Base-by-base conservation (phyloP, 2,797 vertebrate species). In the Xenops minutus region DNA sequence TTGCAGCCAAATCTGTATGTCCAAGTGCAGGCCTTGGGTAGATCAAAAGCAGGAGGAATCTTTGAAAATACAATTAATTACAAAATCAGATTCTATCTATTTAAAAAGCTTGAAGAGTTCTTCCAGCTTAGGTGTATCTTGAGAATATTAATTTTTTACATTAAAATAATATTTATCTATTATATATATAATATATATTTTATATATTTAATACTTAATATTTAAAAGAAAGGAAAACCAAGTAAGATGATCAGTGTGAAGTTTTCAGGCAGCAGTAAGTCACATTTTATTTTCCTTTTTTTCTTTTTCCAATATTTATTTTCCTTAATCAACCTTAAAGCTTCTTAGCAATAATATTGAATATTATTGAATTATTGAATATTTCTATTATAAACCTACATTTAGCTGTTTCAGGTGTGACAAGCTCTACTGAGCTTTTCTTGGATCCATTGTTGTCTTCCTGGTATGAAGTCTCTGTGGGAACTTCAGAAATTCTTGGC, bases 51-150 rank as follows among this genome's bases (percentile, higher is more conserved):
- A 62, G 27, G 37, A 91, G 9, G 37, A 90, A 67, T 71, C 59
- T 73, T 62, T 91, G 63, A 89, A 89, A 93, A 81, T 46, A 66
- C 18, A 67, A 15, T 41, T 68, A 52, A 52, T 43, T 73, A 77
- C 32, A 89, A 94, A 93, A 82, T 74, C 22, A 75, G 82, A 49
- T 93, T 96, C 85, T 94, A 95, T 74, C 90, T 94, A 93, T 93
- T 91, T 95, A 88, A 94, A 92, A 97, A 92, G 34, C 82, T 94
- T 92, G 63, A 93, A 87, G 62, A 74, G 21, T 84, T 71, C 39
- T 59, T 97, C 56, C 85, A 87, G 95, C 20, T 90, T 84, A 94
- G 56, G 13, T 81, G 48, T 68, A 88, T 91, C 80, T 93, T 93
- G 48, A 91, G 56, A 95, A 96, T n/a, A 93, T 76, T 90, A 72